Conservation (phyloP, 2,888 invertebrate genomes). For the Lycia hirtaria region DNA sequence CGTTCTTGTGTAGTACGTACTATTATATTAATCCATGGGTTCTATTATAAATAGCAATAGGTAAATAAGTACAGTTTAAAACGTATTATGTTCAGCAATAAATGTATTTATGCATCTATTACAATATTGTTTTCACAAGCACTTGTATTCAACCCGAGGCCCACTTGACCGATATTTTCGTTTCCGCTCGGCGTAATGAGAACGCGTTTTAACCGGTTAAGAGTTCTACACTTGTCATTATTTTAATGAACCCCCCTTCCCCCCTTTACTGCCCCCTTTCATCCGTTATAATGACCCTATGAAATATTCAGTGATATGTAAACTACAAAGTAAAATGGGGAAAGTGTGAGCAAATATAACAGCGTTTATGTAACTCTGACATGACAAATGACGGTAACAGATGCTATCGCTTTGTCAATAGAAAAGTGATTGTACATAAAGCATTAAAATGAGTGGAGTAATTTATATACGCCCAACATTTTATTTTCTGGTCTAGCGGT, state of each 20-base stretch:
- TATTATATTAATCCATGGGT: no score
- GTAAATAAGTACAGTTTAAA: no score
- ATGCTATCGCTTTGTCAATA: background rate
- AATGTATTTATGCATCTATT: background rate
- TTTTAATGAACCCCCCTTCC: slow-evolving; percentile 54
- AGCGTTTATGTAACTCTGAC: background rate
- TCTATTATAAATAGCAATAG: no score
- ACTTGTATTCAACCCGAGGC: background rate
- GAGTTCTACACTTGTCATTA: slow-evolving; percentile 51
- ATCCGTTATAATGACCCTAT: slow-evolving; percentile 40
- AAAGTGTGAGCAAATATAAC: background rate
- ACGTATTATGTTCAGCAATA: no score
- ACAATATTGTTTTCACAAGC: slow-evolving; percentile 5
- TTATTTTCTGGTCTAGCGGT: no score
- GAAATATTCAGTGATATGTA: slow-evolving; percentile 28
- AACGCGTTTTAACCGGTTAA: slow-evolving; percentile 37
- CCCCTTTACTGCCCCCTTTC: slow-evolving; percentile 39
- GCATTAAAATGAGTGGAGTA: no score
- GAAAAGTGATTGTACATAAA: no score
- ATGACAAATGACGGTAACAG: background rate
- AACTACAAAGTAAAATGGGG: background rate
- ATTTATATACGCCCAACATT: no score
- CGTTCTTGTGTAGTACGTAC: no score
- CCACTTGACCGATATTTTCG: slow-evolving; percentile 46
- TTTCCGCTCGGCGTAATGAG: slow-evolving; percentile 40